phyloP scores from a whole-genome alignment of 1,140 invertebrate species.

The Aethina tumida region DNA sequence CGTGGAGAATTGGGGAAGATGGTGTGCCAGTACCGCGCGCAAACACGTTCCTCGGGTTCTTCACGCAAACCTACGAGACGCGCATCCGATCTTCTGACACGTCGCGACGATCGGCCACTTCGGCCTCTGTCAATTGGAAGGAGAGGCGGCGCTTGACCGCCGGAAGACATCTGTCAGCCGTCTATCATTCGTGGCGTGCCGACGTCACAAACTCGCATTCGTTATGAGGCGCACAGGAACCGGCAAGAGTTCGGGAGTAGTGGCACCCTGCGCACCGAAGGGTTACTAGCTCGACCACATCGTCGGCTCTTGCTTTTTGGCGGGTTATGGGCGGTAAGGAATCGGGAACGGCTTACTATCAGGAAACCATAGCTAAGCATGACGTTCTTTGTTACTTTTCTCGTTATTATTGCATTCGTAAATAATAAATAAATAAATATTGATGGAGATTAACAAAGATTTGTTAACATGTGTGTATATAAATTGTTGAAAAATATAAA shows the following conservation, averaged over 20 bases:
- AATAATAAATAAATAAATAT: no score
- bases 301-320: not conserved
- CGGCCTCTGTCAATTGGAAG: not conserved
- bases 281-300: no score
- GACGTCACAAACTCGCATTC: conserved; percentile 33
- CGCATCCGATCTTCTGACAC: conserved; percentile 1
- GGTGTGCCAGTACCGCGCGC: conserved; percentile 16
- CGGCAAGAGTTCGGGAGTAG: conserved; percentile 4
- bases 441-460: no score
- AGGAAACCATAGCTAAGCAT: not conserved
- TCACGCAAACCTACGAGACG: conserved; percentile 3
- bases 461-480: no score
- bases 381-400: not conserved
- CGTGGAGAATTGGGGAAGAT: conserved; percentile 16
- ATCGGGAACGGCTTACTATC: not conserved
- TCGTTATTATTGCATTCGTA: not conserved
- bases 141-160: conserved; percentile 8
- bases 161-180: conserved; percentile 32
- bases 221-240: conserved; percentile 23
- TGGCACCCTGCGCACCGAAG: no score
- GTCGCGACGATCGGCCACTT: not conserved
- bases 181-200: conserved; percentile 34
- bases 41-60: conserved; percentile 9
- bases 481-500: no score
- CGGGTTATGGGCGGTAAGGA: not conserved